Evolutionary conservation across 2,113 vertebrate genomes (phyloP), one percentile per base, ranked within the genome.

Genomic region (Ciconia maguari): DNA sequence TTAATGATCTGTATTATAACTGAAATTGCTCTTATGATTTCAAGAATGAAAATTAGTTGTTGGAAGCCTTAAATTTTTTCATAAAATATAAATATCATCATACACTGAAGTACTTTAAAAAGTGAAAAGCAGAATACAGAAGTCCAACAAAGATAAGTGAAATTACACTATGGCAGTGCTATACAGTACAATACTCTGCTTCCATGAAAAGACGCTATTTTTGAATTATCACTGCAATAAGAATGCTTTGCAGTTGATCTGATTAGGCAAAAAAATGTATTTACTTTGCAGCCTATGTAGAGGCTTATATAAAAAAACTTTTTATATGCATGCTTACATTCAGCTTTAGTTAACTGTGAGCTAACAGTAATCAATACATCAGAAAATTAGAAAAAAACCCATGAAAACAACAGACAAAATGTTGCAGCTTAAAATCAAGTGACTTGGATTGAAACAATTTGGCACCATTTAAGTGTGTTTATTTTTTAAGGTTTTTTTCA

Each of bases 21-120:
- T 76, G 51, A 62, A 81, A 76, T 70, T 72, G 42, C 36, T 90
- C 32, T 82, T 60, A 72, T 2, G 11, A 89, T 87, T 93, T 87
- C 72, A 85, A 66, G 61, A 62, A 82, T 44, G 27, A 95, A 96
- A 94, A 87, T 25, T 29, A 88, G 30, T 87, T 91, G 74, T 83
- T 69, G 74, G 27, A 96, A 94, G 60, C 32, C 34, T 65, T 49
- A 72, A 17, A 5, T 83, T 29, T 76, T 64, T 90, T 30, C 32
- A 36, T n/a, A 76, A 71, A 75, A 80, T 42, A 25, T 66, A 78
- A 83, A 76, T 70, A 68, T 49, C 29, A 44, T 54, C 42, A 38
- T 49, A 30, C 16, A 41, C 25, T 75, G 41, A 83, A 89, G 57
- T 92, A 52, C 44, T 77, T 91, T 42, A 27, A 76, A 74, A 78